Evolutionary conservation across 2,113 vertebrate species (phyloP), one percentile per base, ranked within the genome.

Genomic region (Varanus komodoensis): DNA sequence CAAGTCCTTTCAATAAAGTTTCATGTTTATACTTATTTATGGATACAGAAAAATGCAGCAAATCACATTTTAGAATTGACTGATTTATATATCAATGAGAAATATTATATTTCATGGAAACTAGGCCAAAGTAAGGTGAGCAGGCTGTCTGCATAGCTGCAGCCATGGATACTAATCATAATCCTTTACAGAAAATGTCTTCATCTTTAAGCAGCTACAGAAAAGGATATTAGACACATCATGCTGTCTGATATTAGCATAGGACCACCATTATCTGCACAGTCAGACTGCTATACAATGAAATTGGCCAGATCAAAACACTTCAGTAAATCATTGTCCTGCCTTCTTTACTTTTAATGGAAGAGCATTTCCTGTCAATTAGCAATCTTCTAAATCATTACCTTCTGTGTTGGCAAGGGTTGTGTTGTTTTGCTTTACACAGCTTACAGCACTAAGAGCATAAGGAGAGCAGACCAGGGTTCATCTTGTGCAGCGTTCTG

Each of bases 11-110:
- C 88, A 82, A n/a, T 87, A 69, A 95, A 93, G 79, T 94, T 93
- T 92, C 92, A 93, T 32, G 82, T 85, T 93, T 89, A 89, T 90
- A 77, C 92, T 92, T 32, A 79, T 85, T 93, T 89, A 89, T 90
- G 80, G 61, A 87, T 8, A 84, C 87, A 75, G 88, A 92, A 95
- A 95, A 94, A 91, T 57, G 93, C 94, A 92, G 91, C 84, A 87
- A 91, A 92, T 95, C 93, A 91, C 82, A 77, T 84, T 84, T 64
- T 34, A 61, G 64, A 90, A 91, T 80, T 93, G 84, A 84, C 90
- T 90, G 80, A 82, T 84, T 92, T 88, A 91, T 50, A 50, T 64
- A 3, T 91, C 79, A 64, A 82, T 54, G 61, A 68, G 85, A 95
- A 94, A 91, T 81, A 89, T 8, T 89, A 27, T 91, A 48, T 73